Evolutionary conservation across 2,888 invertebrate species (phyloP).

Genomic region (Diarsia brunnea): DNA sequence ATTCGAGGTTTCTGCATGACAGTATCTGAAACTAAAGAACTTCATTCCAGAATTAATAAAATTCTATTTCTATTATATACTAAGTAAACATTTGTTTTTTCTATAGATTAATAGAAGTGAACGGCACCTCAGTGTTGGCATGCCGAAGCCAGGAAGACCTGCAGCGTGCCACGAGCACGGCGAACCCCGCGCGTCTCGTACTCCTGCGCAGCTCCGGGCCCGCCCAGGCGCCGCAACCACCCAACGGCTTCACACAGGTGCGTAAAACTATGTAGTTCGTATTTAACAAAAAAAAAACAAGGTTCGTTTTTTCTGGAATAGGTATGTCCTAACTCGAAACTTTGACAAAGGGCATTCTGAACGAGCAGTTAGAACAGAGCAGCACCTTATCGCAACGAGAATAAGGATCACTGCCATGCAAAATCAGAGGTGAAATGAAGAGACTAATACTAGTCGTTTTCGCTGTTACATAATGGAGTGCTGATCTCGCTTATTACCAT

Average conservation of each 20-base stretch:
- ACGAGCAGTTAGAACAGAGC: too few relatives aligned
- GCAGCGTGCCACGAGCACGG: conserved; percentile 91
- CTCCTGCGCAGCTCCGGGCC: conserved; percentile 85
- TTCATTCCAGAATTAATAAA: background rate
- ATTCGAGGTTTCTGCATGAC: background rate
- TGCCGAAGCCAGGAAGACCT: conserved; percentile 94
- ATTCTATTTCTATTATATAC: background rate
- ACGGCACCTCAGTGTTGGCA: conserved; percentile 94
- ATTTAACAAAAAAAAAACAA: background rate
- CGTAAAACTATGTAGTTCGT: background rate
- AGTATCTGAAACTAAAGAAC: background rate
- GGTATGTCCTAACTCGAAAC: too few relatives aligned
- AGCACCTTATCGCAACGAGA: background rate
- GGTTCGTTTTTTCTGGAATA: too few relatives aligned
- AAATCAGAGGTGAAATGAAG: background rate
- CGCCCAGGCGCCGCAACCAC: conserved; percentile 75
- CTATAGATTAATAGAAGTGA: conserved; percentile 94
- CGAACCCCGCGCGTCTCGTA: conserved; percentile 92
- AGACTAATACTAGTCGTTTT: too few relatives aligned
- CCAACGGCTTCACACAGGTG: conserved; percentile 82
- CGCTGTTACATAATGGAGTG: background rate
- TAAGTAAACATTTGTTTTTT: background rate
- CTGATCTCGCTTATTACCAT: background rate
- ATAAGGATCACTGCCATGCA: background rate
- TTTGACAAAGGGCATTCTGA: background rate